These are phyloP conservation scores for Cheilinus undulatus DNA, from an alignment of 2,113 vertebrate species.

Conservation along the genomic window DNA sequence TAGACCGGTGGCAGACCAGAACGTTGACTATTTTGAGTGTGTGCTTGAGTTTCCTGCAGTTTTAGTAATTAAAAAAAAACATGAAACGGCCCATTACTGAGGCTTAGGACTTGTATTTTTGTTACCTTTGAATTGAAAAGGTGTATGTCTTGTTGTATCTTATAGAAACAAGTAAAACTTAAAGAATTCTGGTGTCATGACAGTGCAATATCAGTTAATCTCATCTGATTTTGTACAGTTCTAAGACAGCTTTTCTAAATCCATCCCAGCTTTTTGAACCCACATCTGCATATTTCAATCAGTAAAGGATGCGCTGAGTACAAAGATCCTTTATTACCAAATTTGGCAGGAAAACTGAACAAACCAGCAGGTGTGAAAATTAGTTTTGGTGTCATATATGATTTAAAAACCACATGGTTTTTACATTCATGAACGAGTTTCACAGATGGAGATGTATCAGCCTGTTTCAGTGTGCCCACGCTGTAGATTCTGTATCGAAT, in stretches of 20 bases:
- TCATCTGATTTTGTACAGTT: no score
- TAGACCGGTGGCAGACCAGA: no score
- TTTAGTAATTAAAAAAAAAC: no score
- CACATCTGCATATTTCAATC: not conserved
- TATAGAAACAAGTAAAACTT: no score
- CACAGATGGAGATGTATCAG: conserved; percentile 1
- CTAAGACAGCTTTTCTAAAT: not conserved
- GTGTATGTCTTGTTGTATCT: no score
- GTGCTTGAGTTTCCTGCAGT: no score
- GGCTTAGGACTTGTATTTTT: no score
- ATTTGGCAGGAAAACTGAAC: conserved; percentile 53
- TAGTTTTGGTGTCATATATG: conserved; percentile 12
- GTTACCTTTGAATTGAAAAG: no score
- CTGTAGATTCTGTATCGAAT: not conserved
- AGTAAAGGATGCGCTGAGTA: conserved; percentile 53
- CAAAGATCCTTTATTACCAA: conserved; percentile 75
- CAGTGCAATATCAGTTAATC: no score
- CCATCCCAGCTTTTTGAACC: not conserved
- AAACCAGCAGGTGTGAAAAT: conserved; percentile 43
- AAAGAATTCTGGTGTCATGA: no score
- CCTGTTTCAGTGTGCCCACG: conserved; percentile 6
- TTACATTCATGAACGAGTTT: conserved; percentile 25
- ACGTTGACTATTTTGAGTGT: no score
- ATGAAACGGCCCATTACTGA: no score
- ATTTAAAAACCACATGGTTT: conserved; percentile 52